Evolutionary conservation across 2,888 invertebrate genomes (phyloP).

Genomic region (Drosophila greeni): DNA sequence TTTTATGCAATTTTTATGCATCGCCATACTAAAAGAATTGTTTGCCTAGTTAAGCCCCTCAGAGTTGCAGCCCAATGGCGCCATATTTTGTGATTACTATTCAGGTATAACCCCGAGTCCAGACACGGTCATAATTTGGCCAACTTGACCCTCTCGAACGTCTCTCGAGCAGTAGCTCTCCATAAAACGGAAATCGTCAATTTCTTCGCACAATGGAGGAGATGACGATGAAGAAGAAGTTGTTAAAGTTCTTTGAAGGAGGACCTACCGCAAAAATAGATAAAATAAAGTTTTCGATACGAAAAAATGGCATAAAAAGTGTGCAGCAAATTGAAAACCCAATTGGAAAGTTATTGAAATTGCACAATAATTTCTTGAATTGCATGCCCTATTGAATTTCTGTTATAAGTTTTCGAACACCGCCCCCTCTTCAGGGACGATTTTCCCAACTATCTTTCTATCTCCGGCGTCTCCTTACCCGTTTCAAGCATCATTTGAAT

Average conservation of each 20-base stretch:
- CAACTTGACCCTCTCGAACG: constrained; percentile 12
- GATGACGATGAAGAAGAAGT: constrained; percentile 23
- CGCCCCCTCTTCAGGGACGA: constrained; percentile 2
- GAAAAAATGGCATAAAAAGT: constrained; percentile 31
- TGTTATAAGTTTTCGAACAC: constrained; percentile 54
- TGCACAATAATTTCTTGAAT: constrained; percentile 74
- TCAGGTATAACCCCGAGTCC: constrained; percentile 14
- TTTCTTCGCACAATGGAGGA: constrained; percentile 37
- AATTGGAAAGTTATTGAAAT: constrained; percentile 74
- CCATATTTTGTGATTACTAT: constrained; percentile 60
- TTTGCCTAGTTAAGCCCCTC: constrained; percentile 67
- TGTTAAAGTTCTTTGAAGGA: constrained; percentile 31
- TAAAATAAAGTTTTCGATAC: constrained; percentile 58
- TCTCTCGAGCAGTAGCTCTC: constrained; percentile 17
- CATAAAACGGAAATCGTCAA: constrained; percentile 48
- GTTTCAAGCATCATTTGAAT: constrained; percentile 44
- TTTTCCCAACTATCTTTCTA: constrained; percentile 22
- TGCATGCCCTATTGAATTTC: constrained; percentile 73
- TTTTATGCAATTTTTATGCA: constrained; percentile 62
- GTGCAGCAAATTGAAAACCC: constrained; percentile 71
- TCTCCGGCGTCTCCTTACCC: constrained; percentile 13
- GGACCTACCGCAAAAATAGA: constrained; percentile 32
- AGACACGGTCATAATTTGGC: constrained; percentile 32
- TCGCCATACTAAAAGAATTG: constrained; percentile 65
- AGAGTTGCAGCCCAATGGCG: constrained; percentile 59